These are phyloP conservation scores for Tautogolabrus adspersus DNA, from an alignment of 2,113 vertebrate genomes.

Conservation along the genomic window DNA sequence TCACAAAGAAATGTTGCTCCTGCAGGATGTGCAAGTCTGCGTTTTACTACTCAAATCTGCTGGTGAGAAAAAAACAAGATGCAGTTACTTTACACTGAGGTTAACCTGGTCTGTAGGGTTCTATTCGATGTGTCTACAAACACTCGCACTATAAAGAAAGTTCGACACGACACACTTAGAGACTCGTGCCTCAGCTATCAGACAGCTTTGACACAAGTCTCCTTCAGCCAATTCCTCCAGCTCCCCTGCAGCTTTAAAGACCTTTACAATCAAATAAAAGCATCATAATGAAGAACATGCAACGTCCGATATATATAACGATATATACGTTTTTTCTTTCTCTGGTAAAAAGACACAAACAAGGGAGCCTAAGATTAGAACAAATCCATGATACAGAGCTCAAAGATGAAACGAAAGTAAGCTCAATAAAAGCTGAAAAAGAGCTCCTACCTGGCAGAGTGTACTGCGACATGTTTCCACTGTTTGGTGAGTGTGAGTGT, in stretches of 20 bases:
- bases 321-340: background rate
- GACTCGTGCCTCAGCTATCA: background rate
- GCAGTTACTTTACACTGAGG: background rate
- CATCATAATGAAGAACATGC: background rate
- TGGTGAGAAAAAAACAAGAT: background rate
- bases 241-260: background rate
- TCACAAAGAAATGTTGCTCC: background rate
- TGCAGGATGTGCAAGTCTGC: background rate
- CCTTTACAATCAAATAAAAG: background rate
- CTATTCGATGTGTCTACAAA: background rate
- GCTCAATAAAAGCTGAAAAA: background rate
- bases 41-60: background rate
- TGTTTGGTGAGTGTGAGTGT: background rate
- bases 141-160: background rate
- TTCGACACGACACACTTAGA: conserved; percentile 24
- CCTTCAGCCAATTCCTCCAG: background rate
- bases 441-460: conserved; percentile 69
- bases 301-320: no score
- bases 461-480: conserved; percentile 69
- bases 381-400: fast-evolving
- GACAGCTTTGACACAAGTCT: background rate
- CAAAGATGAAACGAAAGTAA: background rate
- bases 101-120: background rate
- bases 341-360: background rate
- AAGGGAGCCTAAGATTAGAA: background rate